phyloP scores from a whole-genome alignment of 1,140 invertebrate genomes.

The Calliphora vicina region DNA sequence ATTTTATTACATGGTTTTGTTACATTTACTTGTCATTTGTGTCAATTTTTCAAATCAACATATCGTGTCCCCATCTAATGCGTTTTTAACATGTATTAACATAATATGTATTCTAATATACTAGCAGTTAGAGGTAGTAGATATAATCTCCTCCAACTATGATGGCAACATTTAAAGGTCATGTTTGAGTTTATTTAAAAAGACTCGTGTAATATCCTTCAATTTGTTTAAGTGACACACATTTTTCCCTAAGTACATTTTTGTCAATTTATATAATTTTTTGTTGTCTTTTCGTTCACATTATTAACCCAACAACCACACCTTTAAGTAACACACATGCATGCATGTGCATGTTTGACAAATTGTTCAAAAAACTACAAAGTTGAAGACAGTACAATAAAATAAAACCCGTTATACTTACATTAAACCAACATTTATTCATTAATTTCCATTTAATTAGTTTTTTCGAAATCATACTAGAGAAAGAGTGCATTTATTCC shows the following conservation, averaged over 20 bases:
- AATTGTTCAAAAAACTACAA: neutral
- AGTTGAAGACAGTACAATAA: neutral
- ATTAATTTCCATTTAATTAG: slow-evolving; percentile 39
- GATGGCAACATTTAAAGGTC: neutral
- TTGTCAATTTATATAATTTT: slow-evolving; percentile 30
- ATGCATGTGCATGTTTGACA: slow-evolving; percentile 30
- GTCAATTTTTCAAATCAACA: slow-evolving; percentile 49
- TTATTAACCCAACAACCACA: neutral
- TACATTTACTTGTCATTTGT: slow-evolving; percentile 19
- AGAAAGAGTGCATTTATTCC: neutral
- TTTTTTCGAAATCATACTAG: slow-evolving; percentile 3
- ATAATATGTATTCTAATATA: slow-evolving; percentile 11
- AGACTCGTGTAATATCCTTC: slow-evolving; percentile 18
- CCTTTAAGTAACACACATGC: slow-evolving; percentile 18
- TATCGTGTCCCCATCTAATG: slow-evolving; percentile 35
- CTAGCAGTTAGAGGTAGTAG: too few relatives aligned
- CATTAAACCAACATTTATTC: slow-evolving; percentile 18
- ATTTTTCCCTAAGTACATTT: slow-evolving; percentile 28
- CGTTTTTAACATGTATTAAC: slow-evolving; percentile 56
- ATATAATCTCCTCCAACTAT: neutral
- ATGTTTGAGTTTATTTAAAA: neutral
- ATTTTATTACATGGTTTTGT: neutral
- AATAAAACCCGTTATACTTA: neutral
- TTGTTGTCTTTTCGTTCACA: neutral
- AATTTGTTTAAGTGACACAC: slow-evolving; percentile 25